Evolutionary conservation across 2,113 vertebrate species (phyloP).

Genomic region (Corythaixoides concolor): DNA sequence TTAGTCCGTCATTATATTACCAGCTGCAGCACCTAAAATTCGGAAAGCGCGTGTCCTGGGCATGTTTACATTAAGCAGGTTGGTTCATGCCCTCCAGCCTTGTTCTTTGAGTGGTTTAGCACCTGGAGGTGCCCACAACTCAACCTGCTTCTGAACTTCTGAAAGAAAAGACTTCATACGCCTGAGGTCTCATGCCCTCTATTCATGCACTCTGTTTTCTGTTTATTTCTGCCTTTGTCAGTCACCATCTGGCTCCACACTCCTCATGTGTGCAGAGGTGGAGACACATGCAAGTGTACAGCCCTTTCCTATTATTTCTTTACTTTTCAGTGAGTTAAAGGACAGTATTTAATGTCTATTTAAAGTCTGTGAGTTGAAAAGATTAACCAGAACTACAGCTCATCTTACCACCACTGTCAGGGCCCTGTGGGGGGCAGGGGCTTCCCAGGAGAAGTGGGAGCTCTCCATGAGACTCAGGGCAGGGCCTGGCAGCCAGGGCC

Average conservation of each 20-base stretch:
- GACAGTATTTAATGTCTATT: neutral
- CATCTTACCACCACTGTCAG: neutral
- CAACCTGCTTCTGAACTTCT: neutral
- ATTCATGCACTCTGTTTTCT: neutral
- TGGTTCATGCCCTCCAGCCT: neutral
- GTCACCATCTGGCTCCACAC: neutral
- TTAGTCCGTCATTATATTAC: neutral
- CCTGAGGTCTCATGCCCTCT: neutral
- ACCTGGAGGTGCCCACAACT: neutral
- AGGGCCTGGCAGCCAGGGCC: neutral
- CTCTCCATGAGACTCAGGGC: neutral
- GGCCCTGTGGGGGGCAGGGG: no score
- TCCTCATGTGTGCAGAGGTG: neutral
- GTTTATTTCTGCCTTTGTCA: neutral
- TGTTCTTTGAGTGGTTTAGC: neutral
- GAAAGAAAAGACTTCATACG: neutral
- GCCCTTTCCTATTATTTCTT: neutral
- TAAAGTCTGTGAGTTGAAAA: neutral
- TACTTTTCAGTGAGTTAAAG: neutral
- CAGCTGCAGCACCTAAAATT: fast-evolving
- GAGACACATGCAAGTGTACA: neutral
- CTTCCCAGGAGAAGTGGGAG: neutral
- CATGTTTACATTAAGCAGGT: neutral
- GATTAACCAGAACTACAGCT: neutral
- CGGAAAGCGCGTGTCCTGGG: neutral